Evolutionary conservation across 2,888 invertebrate genomes (phyloP).

Genomic region (Agrochola circellaris): DNA sequence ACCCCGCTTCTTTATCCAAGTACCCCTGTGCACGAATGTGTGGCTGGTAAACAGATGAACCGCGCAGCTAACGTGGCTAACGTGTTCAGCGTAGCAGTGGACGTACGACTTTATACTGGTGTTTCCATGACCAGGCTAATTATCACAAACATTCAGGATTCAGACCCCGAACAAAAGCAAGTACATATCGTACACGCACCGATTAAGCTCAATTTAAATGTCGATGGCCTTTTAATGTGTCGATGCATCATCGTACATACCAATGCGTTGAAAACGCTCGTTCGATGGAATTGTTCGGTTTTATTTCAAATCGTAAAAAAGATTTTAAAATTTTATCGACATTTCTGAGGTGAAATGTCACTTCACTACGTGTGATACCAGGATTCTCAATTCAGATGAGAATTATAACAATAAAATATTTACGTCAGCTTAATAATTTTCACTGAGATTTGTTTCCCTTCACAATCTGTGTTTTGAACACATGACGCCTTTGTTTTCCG

Average conservation of each 20-base stretch:
- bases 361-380: neutral
- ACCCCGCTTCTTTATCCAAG: neutral
- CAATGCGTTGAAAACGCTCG: neutral
- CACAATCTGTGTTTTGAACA: neutral
- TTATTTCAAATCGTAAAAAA: neutral
- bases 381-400: neutral
- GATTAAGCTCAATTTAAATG: constrained; percentile 3
- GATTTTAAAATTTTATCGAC: neutral
- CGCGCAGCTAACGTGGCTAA: neutral
- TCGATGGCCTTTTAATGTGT: constrained; percentile 1
- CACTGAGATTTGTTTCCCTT: neutral
- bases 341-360: neutral
- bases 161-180: neutral
- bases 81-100: neutral
- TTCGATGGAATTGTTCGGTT: neutral
- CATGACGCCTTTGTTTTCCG: neutral
- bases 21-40: neutral
- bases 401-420: neutral
- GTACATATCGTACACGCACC: neutral
- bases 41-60: neutral
- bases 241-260: constrained; percentile 7
- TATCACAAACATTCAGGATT: neutral
- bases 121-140: neutral
- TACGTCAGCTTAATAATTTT: neutral
- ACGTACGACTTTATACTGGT: neutral